Evolutionary conservation across 2,797 vertebrate genomes (phyloP).

Genomic region (Helicolenus hilgendorfi): DNA sequence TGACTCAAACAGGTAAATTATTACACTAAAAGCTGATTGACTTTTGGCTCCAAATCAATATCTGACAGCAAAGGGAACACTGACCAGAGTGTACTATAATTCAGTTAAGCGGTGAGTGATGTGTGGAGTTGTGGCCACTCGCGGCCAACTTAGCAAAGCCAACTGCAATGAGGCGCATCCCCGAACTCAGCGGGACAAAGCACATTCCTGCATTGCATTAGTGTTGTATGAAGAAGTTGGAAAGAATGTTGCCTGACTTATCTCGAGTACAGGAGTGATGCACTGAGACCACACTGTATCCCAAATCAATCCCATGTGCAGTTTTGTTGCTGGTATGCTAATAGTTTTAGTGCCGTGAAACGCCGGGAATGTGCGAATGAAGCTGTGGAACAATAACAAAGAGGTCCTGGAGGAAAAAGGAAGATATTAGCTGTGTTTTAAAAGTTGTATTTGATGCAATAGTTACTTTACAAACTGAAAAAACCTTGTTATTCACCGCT

Average conservation of each 20-base stretch:
- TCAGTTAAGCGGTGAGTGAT: background rate
- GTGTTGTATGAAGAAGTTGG: constrained; percentile 6
- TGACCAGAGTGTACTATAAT: background rate
- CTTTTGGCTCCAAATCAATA: background rate
- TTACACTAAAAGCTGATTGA: background rate
- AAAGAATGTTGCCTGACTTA: constrained; percentile 35
- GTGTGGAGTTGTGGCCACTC: background rate
- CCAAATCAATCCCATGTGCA: constrained; percentile 64
- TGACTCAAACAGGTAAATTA: background rate
- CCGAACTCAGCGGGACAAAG: constrained; percentile 53
- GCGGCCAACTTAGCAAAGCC: background rate
- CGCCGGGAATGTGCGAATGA: constrained; percentile 5
- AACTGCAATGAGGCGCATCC: constrained; percentile 19
- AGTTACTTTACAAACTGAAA: background rate
- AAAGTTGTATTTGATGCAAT: background rate
- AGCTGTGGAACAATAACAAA: background rate
- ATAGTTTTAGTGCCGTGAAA: constrained; percentile 17
- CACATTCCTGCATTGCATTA: constrained; percentile 68
- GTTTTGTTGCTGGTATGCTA: constrained; percentile 28
- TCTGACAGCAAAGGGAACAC: background rate
- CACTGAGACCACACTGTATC: constrained; percentile 5
- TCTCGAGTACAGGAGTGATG: constrained; percentile 14
- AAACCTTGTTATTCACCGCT: background rate
- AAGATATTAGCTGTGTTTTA: background rate
- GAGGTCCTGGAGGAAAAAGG: background rate